Conservation (phyloP, 2,888 invertebrate species). For the Hoplodrina ambigua region DNA sequence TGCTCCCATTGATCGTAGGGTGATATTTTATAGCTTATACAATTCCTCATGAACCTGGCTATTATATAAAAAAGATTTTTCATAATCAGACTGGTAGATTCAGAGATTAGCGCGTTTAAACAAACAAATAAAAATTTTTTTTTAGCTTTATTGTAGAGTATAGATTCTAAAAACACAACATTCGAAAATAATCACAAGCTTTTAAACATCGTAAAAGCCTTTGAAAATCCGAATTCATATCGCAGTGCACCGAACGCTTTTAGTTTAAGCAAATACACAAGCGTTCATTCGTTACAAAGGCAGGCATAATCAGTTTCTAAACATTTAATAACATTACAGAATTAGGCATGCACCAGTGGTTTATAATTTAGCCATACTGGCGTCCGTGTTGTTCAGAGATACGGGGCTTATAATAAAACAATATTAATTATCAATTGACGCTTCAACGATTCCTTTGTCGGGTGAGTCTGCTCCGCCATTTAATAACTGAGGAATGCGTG, state of each 20-base stretch:
- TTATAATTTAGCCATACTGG: slow-evolving; percentile 68
- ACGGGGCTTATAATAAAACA: slow-evolving; percentile 86
- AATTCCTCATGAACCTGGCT: too few relatives aligned
- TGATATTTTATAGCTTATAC: too few relatives aligned
- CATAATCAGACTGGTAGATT: too few relatives aligned
- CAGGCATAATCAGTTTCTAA: slow-evolving; percentile 76
- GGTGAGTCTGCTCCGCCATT: slow-evolving; percentile 59
- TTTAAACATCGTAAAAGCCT: background rate
- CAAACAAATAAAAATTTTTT: too few relatives aligned
- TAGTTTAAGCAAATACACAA: slow-evolving; percentile 29
- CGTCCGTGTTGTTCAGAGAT: slow-evolving; percentile 74
- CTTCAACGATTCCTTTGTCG: slow-evolving; percentile 63
- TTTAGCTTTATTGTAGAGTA: too few relatives aligned
- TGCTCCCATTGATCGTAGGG: too few relatives aligned
- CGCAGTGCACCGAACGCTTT: slow-evolving; percentile 8
- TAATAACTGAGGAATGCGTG: slow-evolving; percentile 85
- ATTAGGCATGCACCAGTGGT: slow-evolving; percentile 78
- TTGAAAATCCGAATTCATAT: slow-evolving; percentile 8
- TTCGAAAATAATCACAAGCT: background rate
- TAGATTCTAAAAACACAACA: background rate
- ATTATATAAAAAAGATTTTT: too few relatives aligned
- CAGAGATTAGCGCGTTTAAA: too few relatives aligned
- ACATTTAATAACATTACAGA: slow-evolving; percentile 79
- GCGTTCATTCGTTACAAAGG: slow-evolving; percentile 46
- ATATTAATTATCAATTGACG: slow-evolving; percentile 82